Evolutionary conservation across 2,113 vertebrate genomes (phyloP), one percentile per base, ranked within the genome.

Genomic region (Irena cyanogastra): DNA sequence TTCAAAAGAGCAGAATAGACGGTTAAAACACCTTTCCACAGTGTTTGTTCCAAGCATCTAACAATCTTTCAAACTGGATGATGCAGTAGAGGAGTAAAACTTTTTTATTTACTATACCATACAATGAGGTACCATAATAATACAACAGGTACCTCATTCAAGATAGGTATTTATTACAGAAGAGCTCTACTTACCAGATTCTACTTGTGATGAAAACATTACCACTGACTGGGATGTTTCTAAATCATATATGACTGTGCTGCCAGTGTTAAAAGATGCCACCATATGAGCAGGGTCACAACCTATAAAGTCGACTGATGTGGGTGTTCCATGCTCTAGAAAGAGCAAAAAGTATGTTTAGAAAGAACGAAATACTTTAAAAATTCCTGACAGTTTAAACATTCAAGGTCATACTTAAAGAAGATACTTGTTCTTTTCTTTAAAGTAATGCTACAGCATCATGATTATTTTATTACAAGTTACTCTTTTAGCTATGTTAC

Each of bases 251-350:
- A 99, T 98, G 93, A 99, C 98, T 83, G 99, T 98, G 69, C 97
- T 98, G 87, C 99, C 99, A 39, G 97, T 98, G 97, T 98, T 98
- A 95, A 99, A 99, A 76, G 99, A 99, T 47, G 98, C 98, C 95
- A 99, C 99, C 98, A 99, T 99, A 96, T 99, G 99, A 96, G 99
- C 99, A 91, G 99, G 99, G 95, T 99, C 99, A 96, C 99, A 99
- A 45, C 99, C 99, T 95, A 99, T 99, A 64, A 99, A 99, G 97
- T 99, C 99, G 83, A 99, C 98, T 3, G 99, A 98, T 27, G 99
- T 99, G 83, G 99, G 99, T 95, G 99, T 96, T 68, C 99, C 99
- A 91, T 99, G 98, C 57, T 99, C 99, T 99, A 92, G 50, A 74
- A 95, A 85, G 17, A 93, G 23, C 2, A 20, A 85, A 76, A 84